phyloP scores from a whole-genome alignment of 1,140 invertebrate genomes.

The Oryzaephilus surinamensis region DNA sequence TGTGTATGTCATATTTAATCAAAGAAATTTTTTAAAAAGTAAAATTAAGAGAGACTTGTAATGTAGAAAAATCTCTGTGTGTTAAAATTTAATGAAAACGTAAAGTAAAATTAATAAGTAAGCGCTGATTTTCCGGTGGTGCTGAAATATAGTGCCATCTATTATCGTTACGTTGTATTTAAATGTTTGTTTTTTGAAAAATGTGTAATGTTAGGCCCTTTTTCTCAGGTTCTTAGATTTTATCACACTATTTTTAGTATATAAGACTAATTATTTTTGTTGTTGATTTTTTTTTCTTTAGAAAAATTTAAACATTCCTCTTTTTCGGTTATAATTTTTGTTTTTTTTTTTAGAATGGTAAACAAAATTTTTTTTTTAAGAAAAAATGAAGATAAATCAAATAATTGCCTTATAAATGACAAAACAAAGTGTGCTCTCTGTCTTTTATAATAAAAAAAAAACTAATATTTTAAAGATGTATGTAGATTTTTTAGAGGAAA shows the following conservation, averaged over 20 bases:
- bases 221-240: conserved; percentile 27
- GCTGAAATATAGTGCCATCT: no score
- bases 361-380: conserved; percentile 3
- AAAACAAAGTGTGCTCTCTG: conserved; percentile 29
- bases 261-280: no score
- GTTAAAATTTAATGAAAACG: no score
- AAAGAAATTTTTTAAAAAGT: no score
- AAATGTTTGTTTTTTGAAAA: neutral
- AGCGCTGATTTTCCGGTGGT: no score
- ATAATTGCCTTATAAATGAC: conserved; percentile 27
- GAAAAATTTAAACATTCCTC: conserved; percentile 18
- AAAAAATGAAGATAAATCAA: conserved; percentile 16
- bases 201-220: conserved; percentile 27
- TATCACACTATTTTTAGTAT: neutral
- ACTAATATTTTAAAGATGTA: conserved; percentile 14
- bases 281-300: no score
- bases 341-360: neutral
- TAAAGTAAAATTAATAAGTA: no score
- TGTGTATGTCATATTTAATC: conserved; percentile 30
- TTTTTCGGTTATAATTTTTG: conserved; percentile 2
- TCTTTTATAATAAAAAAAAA: no score
- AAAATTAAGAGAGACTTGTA: no score
- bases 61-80: no score
- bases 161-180: neutral
- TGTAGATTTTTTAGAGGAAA: no score